Base-by-base conservation (phyloP, 1,140 invertebrate genomes). In the Caenorhabditis tropicalis region DNA sequence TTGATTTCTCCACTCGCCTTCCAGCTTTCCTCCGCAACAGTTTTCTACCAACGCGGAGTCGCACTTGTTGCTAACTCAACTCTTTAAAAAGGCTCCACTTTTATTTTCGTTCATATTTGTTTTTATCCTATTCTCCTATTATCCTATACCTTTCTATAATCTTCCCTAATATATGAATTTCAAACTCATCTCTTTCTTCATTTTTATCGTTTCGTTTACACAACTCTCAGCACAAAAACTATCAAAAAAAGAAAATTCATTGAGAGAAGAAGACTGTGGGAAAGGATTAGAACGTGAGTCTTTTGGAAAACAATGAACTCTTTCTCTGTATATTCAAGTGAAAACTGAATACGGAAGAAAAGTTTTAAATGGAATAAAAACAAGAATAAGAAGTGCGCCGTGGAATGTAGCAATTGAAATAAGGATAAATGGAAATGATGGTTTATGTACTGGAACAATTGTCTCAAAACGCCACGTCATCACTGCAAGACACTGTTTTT, bases 41-140 rank as follows among this genome's bases (percentile, higher is more conserved):
- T 94, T 91, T 97, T 99, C 93, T 98, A 98, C 92, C 97, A 99
- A 92, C 93, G 98, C 84, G 98, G 98, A 84, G 97, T 99, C 1
- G 98, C 97, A 21, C 82, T 93, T 16, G 70, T 90, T 39, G 48
- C 85, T 15, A 89, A 89, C 51, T 81, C 86, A 5, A 53, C 36
- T 58, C 84, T 85, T 27, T 81, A 85, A 60, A 27, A n/a, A n/a
- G n/a, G n/a, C n/a, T n/a, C n/a, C n/a, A n/a, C n/a, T n/a, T n/a
- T n/a, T n/a, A n/a, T n/a, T n/a, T n/a, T n/a, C n/a, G n/a, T n/a
- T n/a, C n/a, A n/a, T n/a, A n/a, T n/a, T 82, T 39, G 6, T 33
- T 79, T 39, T 29, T 74, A 56, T 56, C 29, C 21, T 56, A 56
- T 56, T 56, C 53, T 6, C 27, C 1, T 56, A 21, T n/a, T 51